phyloP scores from a whole-genome alignment of 2,888 invertebrate genomes.

The Melanostoma mellinum region DNA sequence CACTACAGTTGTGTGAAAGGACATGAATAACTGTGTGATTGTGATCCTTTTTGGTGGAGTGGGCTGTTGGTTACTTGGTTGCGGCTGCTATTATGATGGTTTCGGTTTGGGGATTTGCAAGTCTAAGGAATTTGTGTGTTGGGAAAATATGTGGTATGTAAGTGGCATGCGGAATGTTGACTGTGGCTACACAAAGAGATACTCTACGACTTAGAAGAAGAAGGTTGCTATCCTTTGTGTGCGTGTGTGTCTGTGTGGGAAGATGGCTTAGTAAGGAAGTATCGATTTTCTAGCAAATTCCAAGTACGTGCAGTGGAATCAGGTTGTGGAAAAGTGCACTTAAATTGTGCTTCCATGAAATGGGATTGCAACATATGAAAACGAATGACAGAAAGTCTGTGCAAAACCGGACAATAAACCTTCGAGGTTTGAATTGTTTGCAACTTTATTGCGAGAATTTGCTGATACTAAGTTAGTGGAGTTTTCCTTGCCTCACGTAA shows the following conservation, averaged over 20 bases:
- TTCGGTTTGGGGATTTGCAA: slow-evolving; percentile 22
- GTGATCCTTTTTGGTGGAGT: slow-evolving; percentile 1
- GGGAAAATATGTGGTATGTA: slow-evolving; percentile 35
- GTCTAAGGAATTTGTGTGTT: slow-evolving; percentile 28
- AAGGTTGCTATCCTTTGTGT: not conserved
- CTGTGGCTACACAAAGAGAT: slow-evolving; percentile 12
- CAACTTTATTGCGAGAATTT: no score
- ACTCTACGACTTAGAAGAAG: not conserved
- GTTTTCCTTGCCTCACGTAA: no score
- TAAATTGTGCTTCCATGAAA: no score
- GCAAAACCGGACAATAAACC: no score
- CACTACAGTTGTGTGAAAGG: slow-evolving; percentile 38
- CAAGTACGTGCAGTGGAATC: not conserved
- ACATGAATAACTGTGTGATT: slow-evolving; percentile 41
- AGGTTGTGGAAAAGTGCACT: no score
- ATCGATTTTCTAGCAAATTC: slow-evolving; percentile 10
- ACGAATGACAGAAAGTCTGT: no score
- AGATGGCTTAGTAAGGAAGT: slow-evolving; percentile 1
- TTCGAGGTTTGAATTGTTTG: no score
- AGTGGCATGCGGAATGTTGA: slow-evolving; percentile 16
- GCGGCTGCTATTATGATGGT: slow-evolving; percentile 3
- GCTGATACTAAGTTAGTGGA: no score
- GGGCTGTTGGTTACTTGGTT: not conserved
- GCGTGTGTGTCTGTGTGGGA: not conserved
- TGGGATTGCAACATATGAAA: no score